Evolutionary conservation across 2,888 invertebrate species (phyloP), one percentile per base, ranked within the genome.

Genomic region (Exephanes ischioxanthus): DNA sequence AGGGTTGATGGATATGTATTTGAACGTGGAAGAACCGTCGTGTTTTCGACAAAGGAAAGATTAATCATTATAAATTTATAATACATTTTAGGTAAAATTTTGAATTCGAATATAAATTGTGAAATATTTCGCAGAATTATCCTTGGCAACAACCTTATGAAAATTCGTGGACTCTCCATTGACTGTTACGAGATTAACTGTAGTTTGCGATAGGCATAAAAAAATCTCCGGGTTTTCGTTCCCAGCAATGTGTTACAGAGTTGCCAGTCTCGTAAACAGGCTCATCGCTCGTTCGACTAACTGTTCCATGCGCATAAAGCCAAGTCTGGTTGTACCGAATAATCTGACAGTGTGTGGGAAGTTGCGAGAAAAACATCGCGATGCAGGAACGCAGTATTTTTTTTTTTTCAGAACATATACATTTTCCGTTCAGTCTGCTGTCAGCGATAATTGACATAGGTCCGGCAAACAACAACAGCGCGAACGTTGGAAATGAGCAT

Each of bases 381-480:
- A 61, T 16, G 61, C 22, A 14, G 22, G 16, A 61, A 61, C 26
- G 61, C 30, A 14, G 61, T 61, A 61, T 30, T 11, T n/a, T 58
- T 58, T 26, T 58, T 19, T 30, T 30, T 61, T 45, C 9, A 7
- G 4, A 2, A 37, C 22, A 41, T 22, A 73, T 26, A 30, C 22
- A 73, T 45, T 30, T 26, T 19, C 16, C 30, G 26, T 30, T 9
- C 30, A 22, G 61, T 73, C 73, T 61, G 48, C 22, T 58, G 55
- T 55, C 11, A 5, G 11, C n/a, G 61, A 30, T 41, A 73, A 73
- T 63, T 73, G 73, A 48, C 16, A 73, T 41, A 4, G 30, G n/a
- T 22, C 26, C 30, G 45, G 61, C n/a, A 61, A 73, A 73, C 73
- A 73, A 73, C 61, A 73, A 73, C 73, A 73, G 41, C 2, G 45